These are phyloP conservation scores for Cathartes aura DNA, from an alignment of 2,113 vertebrate species.

Conservation along the genomic window DNA sequence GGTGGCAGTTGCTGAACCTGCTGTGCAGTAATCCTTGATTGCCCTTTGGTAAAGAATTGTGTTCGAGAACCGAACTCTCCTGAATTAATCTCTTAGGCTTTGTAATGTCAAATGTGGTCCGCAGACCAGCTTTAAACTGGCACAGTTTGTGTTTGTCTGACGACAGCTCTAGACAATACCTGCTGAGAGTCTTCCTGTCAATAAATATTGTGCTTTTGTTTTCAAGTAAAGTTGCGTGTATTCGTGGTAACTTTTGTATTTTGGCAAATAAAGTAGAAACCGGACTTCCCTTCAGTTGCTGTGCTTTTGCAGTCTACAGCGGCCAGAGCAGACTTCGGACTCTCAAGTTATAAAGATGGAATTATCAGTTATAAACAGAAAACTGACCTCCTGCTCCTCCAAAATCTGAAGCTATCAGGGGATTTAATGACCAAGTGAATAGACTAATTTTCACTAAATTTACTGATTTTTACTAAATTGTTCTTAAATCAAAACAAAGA, in stretches of 20 bases:
- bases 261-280: not conserved
- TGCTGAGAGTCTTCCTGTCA: not conserved
- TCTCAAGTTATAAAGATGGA: not conserved
- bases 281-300: accelerated
- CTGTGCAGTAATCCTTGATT: accelerated
- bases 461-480: not conserved
- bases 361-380: not conserved
- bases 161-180: not conserved
- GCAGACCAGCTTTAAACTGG: accelerated
- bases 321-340: not conserved
- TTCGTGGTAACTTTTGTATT: accelerated
- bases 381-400: not conserved
- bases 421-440: not conserved
- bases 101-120: accelerated
- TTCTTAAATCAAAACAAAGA: not conserved
- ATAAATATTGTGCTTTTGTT: not conserved
- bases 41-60: not conserved
- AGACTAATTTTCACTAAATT: not conserved
- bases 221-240: accelerated
- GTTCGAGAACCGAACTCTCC: too few species aligned
- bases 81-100: accelerated
- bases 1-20: not conserved
- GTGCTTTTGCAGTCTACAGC: not conserved
- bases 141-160: accelerated
- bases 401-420: not conserved